Percentiles rank a stretch among this genome's conserved stretches.
Conservation (phyloP, 2,113 vertebrate species). For the Phoenicopterus ruber region DNA sequence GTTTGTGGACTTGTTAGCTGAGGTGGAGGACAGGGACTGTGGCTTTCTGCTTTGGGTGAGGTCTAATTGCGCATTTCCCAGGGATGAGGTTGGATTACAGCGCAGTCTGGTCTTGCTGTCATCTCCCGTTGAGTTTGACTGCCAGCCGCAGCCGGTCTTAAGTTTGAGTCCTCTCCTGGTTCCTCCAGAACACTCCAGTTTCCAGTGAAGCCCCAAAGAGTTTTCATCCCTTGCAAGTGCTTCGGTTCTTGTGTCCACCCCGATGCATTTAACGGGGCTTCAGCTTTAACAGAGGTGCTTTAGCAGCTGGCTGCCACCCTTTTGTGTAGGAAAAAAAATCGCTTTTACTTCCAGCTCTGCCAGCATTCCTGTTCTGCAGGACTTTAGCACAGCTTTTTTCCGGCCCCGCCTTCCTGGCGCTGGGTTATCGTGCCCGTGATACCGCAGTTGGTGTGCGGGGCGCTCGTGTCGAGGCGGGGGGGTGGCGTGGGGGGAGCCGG, state of each 20-base stretch:
- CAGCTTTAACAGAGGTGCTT: neutral
- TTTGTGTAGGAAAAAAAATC: neutral
- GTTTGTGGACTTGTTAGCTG: neutral
- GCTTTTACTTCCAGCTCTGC: neutral
- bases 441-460: accelerated
- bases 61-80: neutral
- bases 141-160: neutral
- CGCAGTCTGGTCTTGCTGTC: neutral
- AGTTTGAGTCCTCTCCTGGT: neutral
- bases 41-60: neutral
- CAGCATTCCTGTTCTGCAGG: neutral
- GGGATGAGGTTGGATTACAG: neutral
- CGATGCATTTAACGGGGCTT: neutral
- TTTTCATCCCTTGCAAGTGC: accelerated
- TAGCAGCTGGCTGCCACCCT: neutral
- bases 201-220: neutral
- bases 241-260: neutral
- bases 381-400: neutral
- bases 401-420: neutral
- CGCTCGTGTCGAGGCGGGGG: neutral
- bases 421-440: neutral
- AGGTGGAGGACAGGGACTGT: neutral
- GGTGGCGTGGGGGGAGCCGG: accelerated
- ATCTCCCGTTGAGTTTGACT: neutral
- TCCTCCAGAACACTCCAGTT: neutral